Conservation (phyloP, 2,113 vertebrate species). For the Prionailurus bengalensis region DNA sequence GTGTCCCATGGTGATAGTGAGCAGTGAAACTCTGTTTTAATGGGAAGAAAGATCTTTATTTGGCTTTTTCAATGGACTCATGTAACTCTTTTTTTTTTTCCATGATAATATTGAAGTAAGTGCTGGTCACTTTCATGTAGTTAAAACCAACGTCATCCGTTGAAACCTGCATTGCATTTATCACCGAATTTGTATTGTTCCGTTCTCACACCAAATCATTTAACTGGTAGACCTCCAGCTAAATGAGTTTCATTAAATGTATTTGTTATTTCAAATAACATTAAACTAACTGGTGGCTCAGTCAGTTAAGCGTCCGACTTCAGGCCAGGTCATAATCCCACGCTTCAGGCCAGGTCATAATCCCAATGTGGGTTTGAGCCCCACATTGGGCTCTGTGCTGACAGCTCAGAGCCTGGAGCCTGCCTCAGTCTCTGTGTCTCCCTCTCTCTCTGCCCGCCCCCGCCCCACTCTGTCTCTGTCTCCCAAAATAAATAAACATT, state of each 20-base stretch:
- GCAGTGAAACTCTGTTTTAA: background rate
- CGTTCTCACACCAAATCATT: background rate
- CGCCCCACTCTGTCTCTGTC: no score
- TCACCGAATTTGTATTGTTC: background rate
- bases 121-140: background rate
- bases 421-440: no score
- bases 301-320: no score
- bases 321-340: no score
- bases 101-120: background rate
- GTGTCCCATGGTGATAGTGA: background rate
- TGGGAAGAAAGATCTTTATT: background rate
- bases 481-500: no score
- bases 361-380: no score
- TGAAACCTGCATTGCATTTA: background rate
- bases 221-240: background rate
- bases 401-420: no score
- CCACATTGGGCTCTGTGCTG: no score
- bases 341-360: no score
- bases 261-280: background rate
- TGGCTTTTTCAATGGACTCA: background rate
- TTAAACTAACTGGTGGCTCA: no score
- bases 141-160: background rate
- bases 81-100: background rate
- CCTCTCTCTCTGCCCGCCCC: no score
- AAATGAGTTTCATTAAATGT: constrained; percentile 6